Percentiles rank a stretch among this genome's conserved stretches.
Evolutionary conservation across 2,113 vertebrate genomes (phyloP).

Genomic region (Paramisgurnus dabryanus): DNA sequence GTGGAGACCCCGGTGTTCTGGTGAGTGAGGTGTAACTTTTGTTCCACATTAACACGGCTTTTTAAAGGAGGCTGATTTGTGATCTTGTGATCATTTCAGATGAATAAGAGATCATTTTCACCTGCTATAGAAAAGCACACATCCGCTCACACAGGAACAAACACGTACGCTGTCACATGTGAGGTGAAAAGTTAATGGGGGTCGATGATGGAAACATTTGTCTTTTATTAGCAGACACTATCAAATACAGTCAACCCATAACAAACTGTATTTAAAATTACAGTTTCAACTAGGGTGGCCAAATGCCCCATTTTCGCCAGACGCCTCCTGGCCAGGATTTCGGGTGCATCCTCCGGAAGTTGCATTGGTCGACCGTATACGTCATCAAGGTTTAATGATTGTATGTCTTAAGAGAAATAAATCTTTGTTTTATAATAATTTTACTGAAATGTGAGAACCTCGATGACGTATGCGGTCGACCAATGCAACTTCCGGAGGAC

Average conservation of each 20-base stretch:
- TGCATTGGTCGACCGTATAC: too few relatives aligned
- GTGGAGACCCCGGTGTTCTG: not conserved
- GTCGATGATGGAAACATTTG: not conserved
- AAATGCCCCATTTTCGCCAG: too few relatives aligned
- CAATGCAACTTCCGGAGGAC: too few relatives aligned
- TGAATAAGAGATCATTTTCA: conserved; percentile 42
- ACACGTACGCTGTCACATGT: not conserved
- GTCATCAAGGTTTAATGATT: too few relatives aligned
- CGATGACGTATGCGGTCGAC: too few relatives aligned
- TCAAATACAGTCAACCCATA: not conserved
- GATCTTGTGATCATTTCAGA: conserved; percentile 42
- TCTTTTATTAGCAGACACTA: not conserved
- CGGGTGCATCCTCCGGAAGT: too few relatives aligned
- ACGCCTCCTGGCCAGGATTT: too few relatives aligned
- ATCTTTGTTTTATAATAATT: too few relatives aligned
- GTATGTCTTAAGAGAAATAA: too few relatives aligned
- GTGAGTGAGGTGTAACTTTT: not conserved
- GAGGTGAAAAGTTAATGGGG: conserved; percentile 8
- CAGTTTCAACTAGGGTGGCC: too few relatives aligned
- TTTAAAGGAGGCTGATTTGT: conserved; percentile 37
- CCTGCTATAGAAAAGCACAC: conserved; percentile 9
- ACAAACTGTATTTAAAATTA: too few relatives aligned
- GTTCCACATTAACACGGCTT: conserved; percentile 42
- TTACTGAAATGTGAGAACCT: too few relatives aligned
- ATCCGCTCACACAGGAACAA: not conserved